phyloP scores from a whole-genome alignment of 2,113 vertebrate species.

The Prionailurus bengalensis region DNA sequence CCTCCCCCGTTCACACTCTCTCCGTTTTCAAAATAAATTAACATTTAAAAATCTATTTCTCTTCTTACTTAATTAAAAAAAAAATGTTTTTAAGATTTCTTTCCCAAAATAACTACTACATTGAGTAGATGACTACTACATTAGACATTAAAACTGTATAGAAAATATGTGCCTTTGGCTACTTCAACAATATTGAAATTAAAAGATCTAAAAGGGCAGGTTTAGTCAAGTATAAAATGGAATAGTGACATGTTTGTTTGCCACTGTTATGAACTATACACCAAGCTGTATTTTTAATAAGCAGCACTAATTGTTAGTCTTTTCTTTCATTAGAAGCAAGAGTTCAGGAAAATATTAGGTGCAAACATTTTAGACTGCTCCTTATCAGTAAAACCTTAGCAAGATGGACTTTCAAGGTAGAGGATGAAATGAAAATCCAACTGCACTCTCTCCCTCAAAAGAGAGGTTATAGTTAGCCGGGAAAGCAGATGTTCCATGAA shows the following conservation, averaged over 20 bases:
- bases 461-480: background rate
- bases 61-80: constrained; percentile 79
- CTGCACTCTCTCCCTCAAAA: background rate
- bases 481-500: background rate
- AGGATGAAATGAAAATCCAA: constrained; percentile 51
- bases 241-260: constrained; percentile 54
- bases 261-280: constrained; percentile 34
- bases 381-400: constrained; percentile 40
- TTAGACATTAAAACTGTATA: constrained; percentile 75
- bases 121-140: constrained; percentile 70
- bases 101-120: constrained; percentile 78
- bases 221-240: constrained; percentile 82
- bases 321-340: constrained; percentile 23
- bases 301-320: background rate
- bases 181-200: constrained; percentile 83
- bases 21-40: too few species aligned
- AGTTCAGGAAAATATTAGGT: constrained; percentile 21
- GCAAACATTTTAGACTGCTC: constrained; percentile 17
- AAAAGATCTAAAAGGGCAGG: constrained; percentile 78
- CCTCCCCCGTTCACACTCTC: too few species aligned
- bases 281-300: constrained; percentile 44
- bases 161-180: constrained; percentile 82
- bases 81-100: constrained; percentile 3
- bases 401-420: background rate
- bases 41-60: too few species aligned